These are phyloP conservation scores for Synanthedon formicaeformis DNA, from an alignment of 2,888 invertebrate species.

Conservation along the genomic window DNA sequence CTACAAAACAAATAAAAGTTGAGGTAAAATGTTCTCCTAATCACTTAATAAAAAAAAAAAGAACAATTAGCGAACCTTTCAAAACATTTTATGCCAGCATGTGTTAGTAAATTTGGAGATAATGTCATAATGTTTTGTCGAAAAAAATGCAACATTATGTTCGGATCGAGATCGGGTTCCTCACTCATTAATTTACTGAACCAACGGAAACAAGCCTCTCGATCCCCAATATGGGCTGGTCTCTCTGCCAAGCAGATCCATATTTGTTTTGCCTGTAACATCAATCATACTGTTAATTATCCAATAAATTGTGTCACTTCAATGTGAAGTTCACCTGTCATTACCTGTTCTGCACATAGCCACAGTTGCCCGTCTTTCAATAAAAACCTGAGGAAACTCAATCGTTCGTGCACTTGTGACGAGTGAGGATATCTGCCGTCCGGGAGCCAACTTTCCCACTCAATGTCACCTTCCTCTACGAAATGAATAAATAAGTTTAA, in stretches of 20 bases:
- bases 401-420: slow-evolving; percentile 92
- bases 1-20: slow-evolving; percentile 41
- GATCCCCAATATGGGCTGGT: slow-evolving; percentile 90
- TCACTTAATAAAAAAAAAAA: too few relatives aligned
- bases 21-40: not conserved
- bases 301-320: not conserved
- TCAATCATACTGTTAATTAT: slow-evolving; percentile 4
- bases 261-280: slow-evolving; percentile 84
- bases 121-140: slow-evolving; percentile 93
- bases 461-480: slow-evolving; percentile 79
- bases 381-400: slow-evolving; percentile 92
- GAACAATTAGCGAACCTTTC: slow-evolving; percentile 54
- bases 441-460: slow-evolving; percentile 81
- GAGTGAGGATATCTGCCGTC: slow-evolving; percentile 93
- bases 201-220: slow-evolving; percentile 98
- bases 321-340: not conserved
- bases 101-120: slow-evolving; percentile 90
- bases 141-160: slow-evolving; percentile 95
- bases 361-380: slow-evolving; percentile 96
- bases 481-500: slow-evolving; percentile 6
- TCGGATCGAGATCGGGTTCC: slow-evolving; percentile 96
- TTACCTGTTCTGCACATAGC: slow-evolving; percentile 91
- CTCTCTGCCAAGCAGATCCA: slow-evolving; percentile 96
- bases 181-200: slow-evolving; percentile 97
- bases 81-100: slow-evolving; percentile 93